Percentiles rank a stretch among this genome's conserved stretches.
phyloP scores from a whole-genome alignment of 1,140 invertebrate species.

The Hylyphantes graminicola region DNA sequence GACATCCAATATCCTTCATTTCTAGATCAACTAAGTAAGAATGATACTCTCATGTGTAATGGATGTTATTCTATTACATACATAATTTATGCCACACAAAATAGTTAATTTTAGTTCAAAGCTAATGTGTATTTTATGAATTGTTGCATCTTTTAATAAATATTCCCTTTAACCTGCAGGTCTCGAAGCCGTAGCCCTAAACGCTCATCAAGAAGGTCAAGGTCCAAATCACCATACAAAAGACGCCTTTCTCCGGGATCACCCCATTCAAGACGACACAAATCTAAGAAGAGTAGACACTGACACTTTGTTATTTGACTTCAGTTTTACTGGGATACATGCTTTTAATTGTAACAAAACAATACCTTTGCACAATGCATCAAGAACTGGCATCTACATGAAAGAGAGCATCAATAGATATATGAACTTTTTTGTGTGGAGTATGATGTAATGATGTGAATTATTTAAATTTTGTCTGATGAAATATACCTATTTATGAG shows the following conservation, averaged over 20 bases:
- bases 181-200: slow-evolving; percentile 62
- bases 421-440: slow-evolving; percentile 1
- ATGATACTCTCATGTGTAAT: no score
- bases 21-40: no score
- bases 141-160: background rate
- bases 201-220: slow-evolving; percentile 58
- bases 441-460: no score
- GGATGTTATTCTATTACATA: no score
- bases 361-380: slow-evolving; percentile 8
- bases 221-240: slow-evolving; percentile 64
- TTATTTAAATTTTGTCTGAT: no score
- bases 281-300: slow-evolving; percentile 61
- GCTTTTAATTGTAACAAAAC: slow-evolving; percentile 36
- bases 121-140: background rate
- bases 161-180: slow-evolving; percentile 19
- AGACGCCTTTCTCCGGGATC: slow-evolving; percentile 63
- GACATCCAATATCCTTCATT: no score
- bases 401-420: slow-evolving; percentile 1
- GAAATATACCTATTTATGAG: no score
- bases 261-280: slow-evolving; percentile 60
- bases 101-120: no score
- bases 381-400: slow-evolving; percentile 3
- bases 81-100: no score
- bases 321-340: slow-evolving; percentile 24
- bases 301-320: slow-evolving; percentile 37